Conservation (phyloP, 2,113 vertebrate species). For the Cinclus mexicanus region DNA sequence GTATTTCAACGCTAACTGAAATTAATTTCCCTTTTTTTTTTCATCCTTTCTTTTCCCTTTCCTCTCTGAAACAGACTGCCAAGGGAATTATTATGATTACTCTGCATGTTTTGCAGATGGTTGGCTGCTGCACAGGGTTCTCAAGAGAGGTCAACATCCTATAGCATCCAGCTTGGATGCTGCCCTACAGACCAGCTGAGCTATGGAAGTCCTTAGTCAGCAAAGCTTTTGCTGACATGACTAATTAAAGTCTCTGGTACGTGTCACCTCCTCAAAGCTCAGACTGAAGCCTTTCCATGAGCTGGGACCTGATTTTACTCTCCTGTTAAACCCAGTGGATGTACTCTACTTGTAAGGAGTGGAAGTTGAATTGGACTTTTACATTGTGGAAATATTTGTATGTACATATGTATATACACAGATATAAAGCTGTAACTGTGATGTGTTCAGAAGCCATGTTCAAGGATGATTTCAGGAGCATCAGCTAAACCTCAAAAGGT, state of each 20-base stretch:
- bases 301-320: not conserved
- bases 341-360: not conserved
- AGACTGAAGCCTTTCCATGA: not conserved
- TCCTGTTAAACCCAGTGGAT: not conserved
- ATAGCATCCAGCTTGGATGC: slow-evolving; percentile 40
- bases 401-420: not conserved
- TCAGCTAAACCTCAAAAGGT: not conserved
- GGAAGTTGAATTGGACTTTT: not conserved
- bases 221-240: slow-evolving; percentile 37
- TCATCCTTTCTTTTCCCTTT: slow-evolving; percentile 21
- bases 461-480: not conserved
- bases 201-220: slow-evolving; percentile 41
- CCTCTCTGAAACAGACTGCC: slow-evolving; percentile 53
- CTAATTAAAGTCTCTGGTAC: slow-evolving; percentile 6
- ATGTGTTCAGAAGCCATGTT: not conserved
- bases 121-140: slow-evolving; percentile 10
- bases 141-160: slow-evolving; percentile 33
- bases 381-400: not conserved
- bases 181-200: slow-evolving; percentile 42
- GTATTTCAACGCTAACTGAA: slow-evolving; percentile 5
- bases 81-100: slow-evolving; percentile 57
- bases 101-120: slow-evolving; percentile 47
- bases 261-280: not conserved
- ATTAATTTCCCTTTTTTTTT: slow-evolving; percentile 20
- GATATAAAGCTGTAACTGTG: not conserved